Percentiles rank a stretch among this genome's conserved stretches.
Conservation (phyloP, 2,797 vertebrate species). For the Fistularia tabacaria region DNA sequence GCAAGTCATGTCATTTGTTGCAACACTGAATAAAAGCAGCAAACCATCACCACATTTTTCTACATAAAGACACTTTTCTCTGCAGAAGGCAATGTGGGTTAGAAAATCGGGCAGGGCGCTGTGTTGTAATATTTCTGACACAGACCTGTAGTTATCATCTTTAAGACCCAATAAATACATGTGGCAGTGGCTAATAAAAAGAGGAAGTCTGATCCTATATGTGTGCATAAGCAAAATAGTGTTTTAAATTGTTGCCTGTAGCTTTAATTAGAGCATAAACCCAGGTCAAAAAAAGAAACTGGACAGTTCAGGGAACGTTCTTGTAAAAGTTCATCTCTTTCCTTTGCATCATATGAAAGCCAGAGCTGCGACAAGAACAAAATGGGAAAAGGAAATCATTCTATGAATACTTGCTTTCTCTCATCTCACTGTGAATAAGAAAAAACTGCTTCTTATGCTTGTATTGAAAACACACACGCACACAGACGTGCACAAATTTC, state of each 20-base stretch:
- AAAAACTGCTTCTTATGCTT: constrained; percentile 5
- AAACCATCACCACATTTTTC: constrained; percentile 22
- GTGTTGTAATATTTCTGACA: constrained; percentile 3
- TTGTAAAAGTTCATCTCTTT: neutral
- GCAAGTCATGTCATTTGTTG: constrained; percentile 55
- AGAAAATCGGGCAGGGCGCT: neutral
- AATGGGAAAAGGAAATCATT: neutral
- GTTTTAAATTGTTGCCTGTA: constrained; percentile 1
- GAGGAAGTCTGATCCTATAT: neutral
- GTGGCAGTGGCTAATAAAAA: neutral
- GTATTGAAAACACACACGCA: constrained; percentile 7
- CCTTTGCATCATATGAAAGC: neutral
- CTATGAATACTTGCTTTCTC: neutral
- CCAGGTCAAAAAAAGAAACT: neutral
- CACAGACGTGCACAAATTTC: constrained; percentile 9
- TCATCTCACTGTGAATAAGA: constrained; percentile 14
- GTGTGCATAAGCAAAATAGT: neutral
- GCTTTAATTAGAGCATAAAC: constrained; percentile 1
- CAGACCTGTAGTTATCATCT: constrained; percentile 4
- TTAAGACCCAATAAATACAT: neutral
- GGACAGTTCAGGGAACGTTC: constrained; percentile 1
- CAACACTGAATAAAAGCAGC: constrained; percentile 43
- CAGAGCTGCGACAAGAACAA: neutral
- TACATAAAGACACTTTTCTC: constrained; percentile 4
- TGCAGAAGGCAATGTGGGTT: neutral